phyloP scores from a whole-genome alignment of 2,888 invertebrate species.

The Sinhomidia bicolor region DNA sequence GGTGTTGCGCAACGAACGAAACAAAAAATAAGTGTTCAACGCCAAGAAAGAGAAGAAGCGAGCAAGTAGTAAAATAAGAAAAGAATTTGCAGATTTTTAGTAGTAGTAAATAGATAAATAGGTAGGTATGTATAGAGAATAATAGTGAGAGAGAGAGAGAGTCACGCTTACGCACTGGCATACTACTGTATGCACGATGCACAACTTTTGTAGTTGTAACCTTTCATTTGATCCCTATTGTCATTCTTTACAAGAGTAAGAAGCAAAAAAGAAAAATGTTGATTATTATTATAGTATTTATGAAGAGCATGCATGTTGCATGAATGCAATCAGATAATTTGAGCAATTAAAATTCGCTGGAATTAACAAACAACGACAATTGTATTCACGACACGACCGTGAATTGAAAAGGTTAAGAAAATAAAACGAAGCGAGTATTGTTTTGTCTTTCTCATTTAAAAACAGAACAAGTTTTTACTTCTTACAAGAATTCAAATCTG shows the following conservation, averaged over 20 bases:
- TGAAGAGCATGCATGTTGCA: neutral
- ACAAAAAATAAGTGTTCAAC: no score
- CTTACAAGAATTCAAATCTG: no score
- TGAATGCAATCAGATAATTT: constrained; percentile 5
- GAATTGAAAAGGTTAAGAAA: neutral
- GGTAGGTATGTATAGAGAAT: no score
- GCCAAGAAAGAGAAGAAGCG: no score
- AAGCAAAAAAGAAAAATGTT: neutral
- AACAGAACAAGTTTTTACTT: no score
- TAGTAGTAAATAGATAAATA: neutral
- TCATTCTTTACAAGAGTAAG: neutral
- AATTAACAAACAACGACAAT: neutral
- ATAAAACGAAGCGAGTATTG: no score
- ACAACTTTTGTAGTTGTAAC: neutral
- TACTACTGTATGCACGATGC: neutral
- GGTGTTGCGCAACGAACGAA: no score
- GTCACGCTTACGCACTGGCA: neutral
- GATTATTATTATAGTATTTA: neutral
- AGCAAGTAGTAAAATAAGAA: no score
- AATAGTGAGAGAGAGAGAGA: no score
- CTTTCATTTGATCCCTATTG: neutral
- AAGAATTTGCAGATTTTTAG: no score
- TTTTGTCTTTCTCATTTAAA: no score
- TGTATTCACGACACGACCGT: neutral
- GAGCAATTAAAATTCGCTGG: constrained; percentile 11